Percentiles rank a stretch among this genome's conserved stretches.
These are phyloP conservation scores for Pempheris klunzingeri DNA, from an alignment of 2,797 vertebrate genomes.

Conservation along the genomic window DNA sequence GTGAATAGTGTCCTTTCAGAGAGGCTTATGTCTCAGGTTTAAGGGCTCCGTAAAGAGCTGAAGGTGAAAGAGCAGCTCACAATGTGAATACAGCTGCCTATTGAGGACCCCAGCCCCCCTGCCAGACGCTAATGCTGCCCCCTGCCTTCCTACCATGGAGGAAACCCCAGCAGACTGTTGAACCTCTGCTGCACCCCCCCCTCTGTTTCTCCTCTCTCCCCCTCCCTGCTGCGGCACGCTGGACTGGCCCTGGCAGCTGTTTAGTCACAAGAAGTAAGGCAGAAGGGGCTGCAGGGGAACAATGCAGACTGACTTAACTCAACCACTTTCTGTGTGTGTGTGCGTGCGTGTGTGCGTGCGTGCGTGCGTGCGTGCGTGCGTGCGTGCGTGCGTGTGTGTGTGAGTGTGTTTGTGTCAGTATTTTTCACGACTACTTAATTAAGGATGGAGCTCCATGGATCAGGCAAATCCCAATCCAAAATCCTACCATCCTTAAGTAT, in stretches of 20 bases:
- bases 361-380: constrained; percentile 16
- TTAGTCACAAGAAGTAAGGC: constrained; percentile 70
- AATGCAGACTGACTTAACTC: constrained; percentile 68
- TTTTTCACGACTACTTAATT: constrained; percentile 6
- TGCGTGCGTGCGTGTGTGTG: constrained; percentile 1
- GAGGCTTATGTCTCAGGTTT: constrained; percentile 71
- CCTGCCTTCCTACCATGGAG: constrained; percentile 59
- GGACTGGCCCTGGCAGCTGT: constrained; percentile 75
- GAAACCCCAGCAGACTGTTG: constrained; percentile 65
- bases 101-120: constrained; percentile 52
- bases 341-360: constrained; percentile 20
- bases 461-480: background rate
- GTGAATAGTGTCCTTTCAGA: constrained; percentile 61
- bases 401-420: constrained; percentile 1
- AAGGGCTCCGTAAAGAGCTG: constrained; percentile 58
- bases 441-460: constrained; percentile 4
- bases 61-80: constrained; percentile 65
- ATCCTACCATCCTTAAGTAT: background rate
- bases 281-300: constrained; percentile 64
- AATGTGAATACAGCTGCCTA: constrained; percentile 82
- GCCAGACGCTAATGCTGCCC: constrained; percentile 54
- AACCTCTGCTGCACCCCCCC: constrained; percentile 51
- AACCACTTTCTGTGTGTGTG: background rate
- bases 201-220: constrained; percentile 33
- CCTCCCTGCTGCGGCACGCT: constrained; percentile 53